A percentile compares a stretch with the other conserved stretches of the same genome.
Conservation (phyloP, 1,140 invertebrate genomes). For the Yoshiicerus persimilis region DNA sequence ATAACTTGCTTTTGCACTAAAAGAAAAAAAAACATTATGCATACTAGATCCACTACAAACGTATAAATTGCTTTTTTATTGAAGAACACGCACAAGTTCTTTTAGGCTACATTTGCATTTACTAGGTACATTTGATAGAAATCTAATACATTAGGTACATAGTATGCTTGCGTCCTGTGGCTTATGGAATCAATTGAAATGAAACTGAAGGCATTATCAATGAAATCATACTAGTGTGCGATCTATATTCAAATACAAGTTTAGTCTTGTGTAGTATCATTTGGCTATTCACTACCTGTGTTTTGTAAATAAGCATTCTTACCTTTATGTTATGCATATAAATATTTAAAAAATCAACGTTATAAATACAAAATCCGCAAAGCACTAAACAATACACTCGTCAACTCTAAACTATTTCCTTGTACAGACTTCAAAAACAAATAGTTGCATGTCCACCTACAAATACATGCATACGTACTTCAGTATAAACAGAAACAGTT, state of each 20-base stretch:
- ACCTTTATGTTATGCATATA: not conserved
- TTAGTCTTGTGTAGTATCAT: no score
- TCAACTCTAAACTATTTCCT: not conserved
- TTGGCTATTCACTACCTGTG: not conserved
- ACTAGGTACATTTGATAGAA: not conserved
- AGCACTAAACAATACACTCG: not conserved
- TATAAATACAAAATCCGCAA: no score
- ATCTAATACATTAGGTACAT: not conserved
- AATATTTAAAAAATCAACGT: not conserved
- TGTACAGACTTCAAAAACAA: not conserved
- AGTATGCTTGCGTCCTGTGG: not conserved
- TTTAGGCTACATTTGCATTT: not conserved
- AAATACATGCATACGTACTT: not conserved
- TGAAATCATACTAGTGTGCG: not conserved
- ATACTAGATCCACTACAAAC: no score
- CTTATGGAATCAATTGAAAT: not conserved
- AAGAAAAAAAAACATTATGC: no score
- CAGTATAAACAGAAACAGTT: not conserved
- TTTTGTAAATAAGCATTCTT: not conserved
- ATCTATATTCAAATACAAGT: not conserved
- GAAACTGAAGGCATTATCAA: not conserved
- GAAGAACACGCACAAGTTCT: no score
- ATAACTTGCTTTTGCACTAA: no score
- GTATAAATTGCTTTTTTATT: conserved; percentile 3
- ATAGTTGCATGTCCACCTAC: not conserved